Evolutionary conservation across 30 jellyfish, hydroid and myxozoan species (phyloP).

Genomic region (Nemopilema nomurai): DNA sequence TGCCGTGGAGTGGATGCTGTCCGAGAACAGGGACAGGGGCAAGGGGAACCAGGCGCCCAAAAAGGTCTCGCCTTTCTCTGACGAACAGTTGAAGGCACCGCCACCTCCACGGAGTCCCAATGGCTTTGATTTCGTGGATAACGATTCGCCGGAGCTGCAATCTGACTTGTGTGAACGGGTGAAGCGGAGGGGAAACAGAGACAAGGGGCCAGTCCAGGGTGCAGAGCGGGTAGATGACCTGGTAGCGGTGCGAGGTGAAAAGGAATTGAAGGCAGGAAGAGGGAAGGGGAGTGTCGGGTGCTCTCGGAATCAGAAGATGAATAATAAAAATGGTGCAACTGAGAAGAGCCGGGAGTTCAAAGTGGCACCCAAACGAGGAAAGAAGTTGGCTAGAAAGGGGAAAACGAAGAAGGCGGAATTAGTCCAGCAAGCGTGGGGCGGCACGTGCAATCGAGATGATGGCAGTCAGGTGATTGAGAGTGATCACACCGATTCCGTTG

Average conservation of each 20-base stretch:
- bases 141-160: background rate
- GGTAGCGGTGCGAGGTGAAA: background rate
- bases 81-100: background rate
- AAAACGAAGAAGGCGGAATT: background rate
- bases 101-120: background rate
- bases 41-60: background rate
- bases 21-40: background rate
- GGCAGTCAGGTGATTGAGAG: background rate
- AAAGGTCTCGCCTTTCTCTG: constrained; percentile 27
- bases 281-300: background rate
- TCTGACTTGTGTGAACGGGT: constrained; percentile 31
- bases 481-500: background rate
- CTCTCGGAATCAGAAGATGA: background rate
- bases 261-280: background rate
- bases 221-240: background rate
- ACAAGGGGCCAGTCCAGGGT: background rate
- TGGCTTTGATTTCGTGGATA: constrained; percentile 23
- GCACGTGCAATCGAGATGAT: background rate
- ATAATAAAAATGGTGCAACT: background rate
- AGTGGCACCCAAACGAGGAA: background rate
- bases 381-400: background rate
- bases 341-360: background rate
- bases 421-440: background rate
- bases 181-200: constrained; percentile 19
- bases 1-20: background rate